phyloP scores from a whole-genome alignment of 2,113 vertebrate genomes.

The Eublepharis macularius region DNA sequence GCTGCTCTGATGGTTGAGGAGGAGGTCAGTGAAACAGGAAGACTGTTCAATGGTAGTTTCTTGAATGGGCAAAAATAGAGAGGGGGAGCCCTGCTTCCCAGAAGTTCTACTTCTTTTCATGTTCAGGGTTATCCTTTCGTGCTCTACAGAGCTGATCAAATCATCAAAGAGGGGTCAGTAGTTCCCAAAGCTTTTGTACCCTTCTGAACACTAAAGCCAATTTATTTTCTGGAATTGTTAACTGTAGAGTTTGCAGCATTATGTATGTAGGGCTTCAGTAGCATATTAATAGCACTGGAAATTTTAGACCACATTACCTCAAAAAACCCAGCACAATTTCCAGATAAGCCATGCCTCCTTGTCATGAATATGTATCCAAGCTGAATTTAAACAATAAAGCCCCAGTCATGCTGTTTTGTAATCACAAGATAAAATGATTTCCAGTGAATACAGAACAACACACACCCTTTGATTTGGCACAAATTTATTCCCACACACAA shows the following conservation, averaged over 20 bases:
- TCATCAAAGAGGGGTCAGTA: background rate
- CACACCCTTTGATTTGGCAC: background rate
- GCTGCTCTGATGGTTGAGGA: too few relatives aligned
- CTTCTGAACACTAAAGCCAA: slow-evolving; percentile 36
- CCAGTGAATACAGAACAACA: slow-evolving; percentile 18
- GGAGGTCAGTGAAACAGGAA: background rate
- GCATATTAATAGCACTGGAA: slow-evolving; percentile 46
- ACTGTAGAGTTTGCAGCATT: slow-evolving; percentile 38
- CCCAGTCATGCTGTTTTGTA: slow-evolving; percentile 9
- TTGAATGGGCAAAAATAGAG: background rate
- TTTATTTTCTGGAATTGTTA: slow-evolving; percentile 41
- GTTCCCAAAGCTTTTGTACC: slow-evolving; percentile 8
- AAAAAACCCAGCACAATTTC: slow-evolving; percentile 4
- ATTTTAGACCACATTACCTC: slow-evolving; percentile 17
- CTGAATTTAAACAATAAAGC: slow-evolving; percentile 23
- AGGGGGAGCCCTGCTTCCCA: background rate
- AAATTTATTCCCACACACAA: slow-evolving; percentile 5
- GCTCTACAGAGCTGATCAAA: slow-evolving; percentile 20
- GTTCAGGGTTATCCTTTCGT: background rate
- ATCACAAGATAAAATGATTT: background rate
- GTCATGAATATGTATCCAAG: slow-evolving; percentile 16
- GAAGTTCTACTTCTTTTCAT: slow-evolving; percentile 21
- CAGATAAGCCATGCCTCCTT: slow-evolving; percentile 20
- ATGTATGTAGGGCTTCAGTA: slow-evolving; percentile 9
- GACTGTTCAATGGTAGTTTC: background rate